These are phyloP conservation scores for Oscheius sp. DNA, from an alignment of 2,888 invertebrate genomes.

Conservation along the genomic window DNA sequence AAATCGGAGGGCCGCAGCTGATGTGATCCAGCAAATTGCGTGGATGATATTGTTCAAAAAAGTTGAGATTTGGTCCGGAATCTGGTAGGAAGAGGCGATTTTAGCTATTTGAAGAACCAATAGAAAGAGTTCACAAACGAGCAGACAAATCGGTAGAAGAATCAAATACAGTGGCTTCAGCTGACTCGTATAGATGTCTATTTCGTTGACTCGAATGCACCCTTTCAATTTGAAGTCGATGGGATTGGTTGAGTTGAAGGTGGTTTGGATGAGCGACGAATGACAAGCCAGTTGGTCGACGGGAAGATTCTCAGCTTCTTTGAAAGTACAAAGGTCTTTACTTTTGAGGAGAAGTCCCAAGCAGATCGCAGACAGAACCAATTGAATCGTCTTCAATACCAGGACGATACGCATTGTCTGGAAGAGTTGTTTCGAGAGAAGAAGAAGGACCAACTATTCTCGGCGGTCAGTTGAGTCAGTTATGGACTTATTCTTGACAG, in stretches of 20 bases:
- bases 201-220: background rate
- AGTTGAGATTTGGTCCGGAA: slow-evolving; percentile 5
- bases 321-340: slow-evolving; percentile 2
- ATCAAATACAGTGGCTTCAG: background rate
- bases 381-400: background rate
- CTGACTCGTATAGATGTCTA: background rate
- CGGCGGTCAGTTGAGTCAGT: too few relatives aligned
- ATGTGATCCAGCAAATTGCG: slow-evolving; percentile 2
- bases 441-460: background rate
- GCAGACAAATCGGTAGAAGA: background rate
- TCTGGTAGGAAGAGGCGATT: background rate
- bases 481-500: too few relatives aligned
- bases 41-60: slow-evolving; percentile 12
- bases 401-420: slow-evolving; percentile 2
- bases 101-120: slow-evolving; percentile 1
- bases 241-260: too few relatives aligned
- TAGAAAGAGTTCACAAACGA: background rate
- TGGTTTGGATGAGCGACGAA: background rate
- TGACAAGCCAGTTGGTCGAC: background rate
- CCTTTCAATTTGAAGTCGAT: background rate
- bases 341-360: slow-evolving; percentile 1
- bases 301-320: background rate
- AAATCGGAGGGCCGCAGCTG: background rate
- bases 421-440: too few relatives aligned
- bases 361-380: background rate